phyloP scores from a whole-genome alignment of 2,797 vertebrate genomes.

The Anguilla obscura region DNA sequence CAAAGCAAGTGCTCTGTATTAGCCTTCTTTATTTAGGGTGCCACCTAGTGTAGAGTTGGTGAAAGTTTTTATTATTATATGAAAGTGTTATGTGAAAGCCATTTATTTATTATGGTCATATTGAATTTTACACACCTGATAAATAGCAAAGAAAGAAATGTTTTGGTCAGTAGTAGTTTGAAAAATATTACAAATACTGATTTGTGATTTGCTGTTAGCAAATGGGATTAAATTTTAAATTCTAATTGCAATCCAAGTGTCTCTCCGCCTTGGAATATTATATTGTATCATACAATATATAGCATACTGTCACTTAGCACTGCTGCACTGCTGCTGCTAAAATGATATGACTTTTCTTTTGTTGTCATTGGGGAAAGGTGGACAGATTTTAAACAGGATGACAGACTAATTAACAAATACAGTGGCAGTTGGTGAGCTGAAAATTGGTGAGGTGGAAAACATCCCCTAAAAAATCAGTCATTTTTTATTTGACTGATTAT shows the following conservation, averaged over 20 bases:
- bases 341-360: background rate
- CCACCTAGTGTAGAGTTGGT: constrained; percentile 32
- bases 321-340: too few relatives aligned
- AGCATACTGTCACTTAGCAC: too few relatives aligned
- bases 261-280: background rate
- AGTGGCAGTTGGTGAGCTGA: background rate
- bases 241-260: background rate
- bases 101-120: background rate
- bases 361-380: background rate
- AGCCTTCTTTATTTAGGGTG: constrained; percentile 39
- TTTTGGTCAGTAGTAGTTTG: background rate
- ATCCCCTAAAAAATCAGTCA: too few relatives aligned
- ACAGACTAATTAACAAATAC: background rate
- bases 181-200: background rate
- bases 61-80: background rate
- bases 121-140: background rate
- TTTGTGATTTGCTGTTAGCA: background rate
- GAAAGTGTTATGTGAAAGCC: background rate
- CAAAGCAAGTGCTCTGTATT: background rate
- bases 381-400: background rate
- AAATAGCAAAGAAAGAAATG: background rate
- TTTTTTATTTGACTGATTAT: too few relatives aligned
- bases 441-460: background rate
- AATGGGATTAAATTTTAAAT: background rate
- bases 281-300: background rate